phyloP scores from a whole-genome alignment of 2,113 vertebrate genomes.

The Pteropus alecto region DNA sequence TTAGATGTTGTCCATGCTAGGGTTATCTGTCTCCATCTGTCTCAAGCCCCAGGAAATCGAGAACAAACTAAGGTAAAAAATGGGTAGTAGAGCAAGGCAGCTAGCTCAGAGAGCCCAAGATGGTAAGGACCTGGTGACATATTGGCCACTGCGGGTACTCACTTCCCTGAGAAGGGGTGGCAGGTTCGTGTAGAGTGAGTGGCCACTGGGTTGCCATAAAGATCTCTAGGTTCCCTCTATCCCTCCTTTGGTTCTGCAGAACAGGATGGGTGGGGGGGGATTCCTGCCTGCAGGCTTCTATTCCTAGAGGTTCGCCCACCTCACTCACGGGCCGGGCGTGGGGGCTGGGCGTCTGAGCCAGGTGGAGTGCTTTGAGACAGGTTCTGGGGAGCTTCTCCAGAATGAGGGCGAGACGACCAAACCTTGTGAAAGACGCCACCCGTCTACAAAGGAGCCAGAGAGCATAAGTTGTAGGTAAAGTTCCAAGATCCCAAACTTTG shows the following conservation, averaged over 20 bases:
- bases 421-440: not conserved
- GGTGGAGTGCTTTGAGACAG: slow-evolving; percentile 18
- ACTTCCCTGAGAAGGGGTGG: not conserved
- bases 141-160: not conserved
- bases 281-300: not conserved
- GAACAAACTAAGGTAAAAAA: not conserved
- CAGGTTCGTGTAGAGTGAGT: not conserved
- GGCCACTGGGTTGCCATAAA: not conserved
- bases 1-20: not conserved
- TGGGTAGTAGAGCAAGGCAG: not conserved
- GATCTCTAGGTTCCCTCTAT: not conserved
- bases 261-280: not conserved
- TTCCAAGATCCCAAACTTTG: slow-evolving; percentile 41
- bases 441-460: not conserved
- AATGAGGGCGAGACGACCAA: slow-evolving; percentile 11
- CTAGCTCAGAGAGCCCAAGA: not conserved
- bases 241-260: not conserved
- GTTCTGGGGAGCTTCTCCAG: not conserved
- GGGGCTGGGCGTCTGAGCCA: not conserved
- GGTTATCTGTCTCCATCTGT: not conserved
- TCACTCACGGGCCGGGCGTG: not conserved
- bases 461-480: not conserved
- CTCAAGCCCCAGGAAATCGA: slow-evolving; percentile 20
- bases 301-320: not conserved
- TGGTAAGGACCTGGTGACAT: not conserved